Percentiles rank a stretch among this genome's conserved stretches.
Conservation (phyloP, 2,888 invertebrate genomes). For the Nysson spinosus region DNA sequence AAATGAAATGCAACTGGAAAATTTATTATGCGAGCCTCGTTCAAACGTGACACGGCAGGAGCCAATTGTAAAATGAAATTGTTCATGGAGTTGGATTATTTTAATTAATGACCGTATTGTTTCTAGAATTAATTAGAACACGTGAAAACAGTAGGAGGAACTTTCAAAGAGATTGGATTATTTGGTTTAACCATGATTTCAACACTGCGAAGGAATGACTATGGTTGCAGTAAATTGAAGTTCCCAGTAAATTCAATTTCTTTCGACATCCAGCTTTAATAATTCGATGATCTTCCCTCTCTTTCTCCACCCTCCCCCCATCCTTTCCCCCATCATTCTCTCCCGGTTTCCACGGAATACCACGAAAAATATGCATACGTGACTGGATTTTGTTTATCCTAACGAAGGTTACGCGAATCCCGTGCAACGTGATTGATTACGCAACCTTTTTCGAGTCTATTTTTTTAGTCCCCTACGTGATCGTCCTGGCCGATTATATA, state of each 20-base stretch:
- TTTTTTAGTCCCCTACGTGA: neutral
- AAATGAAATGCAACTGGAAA: too few species aligned
- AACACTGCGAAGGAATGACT: conserved; percentile 13
- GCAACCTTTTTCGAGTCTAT: conserved; percentile 13
- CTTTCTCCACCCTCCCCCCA: neutral
- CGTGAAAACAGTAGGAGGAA: neutral
- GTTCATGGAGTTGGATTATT: conserved; percentile 42
- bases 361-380: conserved; percentile 19
- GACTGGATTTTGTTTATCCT: conserved; percentile 35
- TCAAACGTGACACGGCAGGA: conserved; percentile 13
- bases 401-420: conserved; percentile 23
- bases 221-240: neutral
- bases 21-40: conserved; percentile 34
- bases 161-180: conserved; percentile 41
- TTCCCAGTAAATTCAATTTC: conserved; percentile 38
- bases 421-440: conserved; percentile 27
- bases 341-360: neutral
- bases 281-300: conserved; percentile 14
- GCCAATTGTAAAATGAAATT: conserved; percentile 40
- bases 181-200: conserved; percentile 50
- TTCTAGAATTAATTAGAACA: conserved; percentile 34
- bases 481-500: too few species aligned
- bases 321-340: neutral
- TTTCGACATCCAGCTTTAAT: conserved; percentile 26
- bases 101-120: conserved; percentile 52